Base-by-base conservation (phyloP, 2,797 vertebrate genomes). In the Mallotus villosus region DNA sequence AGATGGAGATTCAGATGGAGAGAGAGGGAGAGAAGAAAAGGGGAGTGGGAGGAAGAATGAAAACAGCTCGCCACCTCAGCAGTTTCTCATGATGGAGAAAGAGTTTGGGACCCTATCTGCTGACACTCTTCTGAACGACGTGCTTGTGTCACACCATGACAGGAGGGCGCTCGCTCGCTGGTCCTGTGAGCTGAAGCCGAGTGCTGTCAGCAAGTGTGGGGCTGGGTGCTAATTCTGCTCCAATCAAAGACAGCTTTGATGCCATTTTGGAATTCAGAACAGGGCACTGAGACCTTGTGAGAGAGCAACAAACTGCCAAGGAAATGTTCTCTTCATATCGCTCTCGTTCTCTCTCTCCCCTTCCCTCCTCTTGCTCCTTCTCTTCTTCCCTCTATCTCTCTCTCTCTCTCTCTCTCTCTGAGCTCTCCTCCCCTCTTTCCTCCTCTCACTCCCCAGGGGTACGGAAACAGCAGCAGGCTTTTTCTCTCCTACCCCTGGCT, bases 171-270 rank as follows among this genome's bases (percentile, higher is more conserved):
- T 70, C 1, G 70, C 41, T 55, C 61, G 61, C 55, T 4, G 58
- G 2, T 19, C 17, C 62, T 72, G 46, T 73, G 71, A 77, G 74
- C 75, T 82, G 80, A 81, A 63, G 63, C 6, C 58, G 75, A 78
- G 62, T 9, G 4, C 65, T 76, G 77, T 78, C 79, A 76, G 72
- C 65, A 11, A 17, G 2, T 46, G 14, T 27, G 22, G 34, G 21
- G 22, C 59, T 49, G 25, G 11, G 68, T 37, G 24, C 76, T 81
- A 72, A 82, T 41, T n/a, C 77, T 24, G 32, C 25, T 72, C 65
- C 78, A 81, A 77, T 85, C 81, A 80, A 59, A 76, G 67, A 41
- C 65, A 67, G 34, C 65, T 71, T 65, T 76, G 66, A 76, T 72
- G 71, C 21, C 27, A 63, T 74, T 70, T 70, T 79, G 71, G 64